Percentiles rank a stretch among this genome's conserved stretches.
phyloP scores from a whole-genome alignment of 2,888 invertebrate genomes.

The Drosophila formosana region DNA sequence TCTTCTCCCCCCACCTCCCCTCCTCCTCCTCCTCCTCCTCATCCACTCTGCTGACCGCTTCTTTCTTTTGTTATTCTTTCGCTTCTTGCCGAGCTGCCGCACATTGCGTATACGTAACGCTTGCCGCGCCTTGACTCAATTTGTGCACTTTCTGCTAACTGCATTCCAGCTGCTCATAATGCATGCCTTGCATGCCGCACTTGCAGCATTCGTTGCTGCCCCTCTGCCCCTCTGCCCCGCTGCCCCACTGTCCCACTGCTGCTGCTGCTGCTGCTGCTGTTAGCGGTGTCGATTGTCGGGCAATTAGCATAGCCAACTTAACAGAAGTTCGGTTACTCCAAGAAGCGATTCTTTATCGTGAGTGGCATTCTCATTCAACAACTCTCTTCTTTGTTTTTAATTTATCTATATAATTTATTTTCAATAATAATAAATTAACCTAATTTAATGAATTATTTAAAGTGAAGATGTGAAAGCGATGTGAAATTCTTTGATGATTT shows the following conservation, averaged over 20 bases:
- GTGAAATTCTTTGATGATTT: no score
- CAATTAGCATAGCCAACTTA: background rate
- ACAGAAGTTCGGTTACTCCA: background rate
- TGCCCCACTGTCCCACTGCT: no score
- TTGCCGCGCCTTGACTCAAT: background rate
- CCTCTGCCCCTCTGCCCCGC: no score
- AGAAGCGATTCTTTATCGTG: background rate
- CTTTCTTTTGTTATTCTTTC: constrained; percentile 1
- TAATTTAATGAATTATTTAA: no score
- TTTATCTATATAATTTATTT: no score
- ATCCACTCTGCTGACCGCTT: constrained; percentile 6
- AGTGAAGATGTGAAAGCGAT: no score
- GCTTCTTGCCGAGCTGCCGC: background rate
- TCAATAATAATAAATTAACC: no score
- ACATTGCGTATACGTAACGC: constrained; percentile 52
- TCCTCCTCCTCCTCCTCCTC: background rate
- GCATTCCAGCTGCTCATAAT: background rate
- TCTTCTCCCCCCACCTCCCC: background rate
- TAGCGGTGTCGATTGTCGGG: background rate
- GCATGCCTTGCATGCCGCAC: background rate
- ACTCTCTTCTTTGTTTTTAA: no score
- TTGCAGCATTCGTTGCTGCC: no score
- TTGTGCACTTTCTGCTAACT: constrained; percentile 1
- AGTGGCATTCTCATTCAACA: no score
- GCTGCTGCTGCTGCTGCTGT: no score